A percentile compares a stretch with the other conserved stretches of the same genome.
phyloP scores from a whole-genome alignment of 2,113 vertebrate species.

The Capra hircus region DNA sequence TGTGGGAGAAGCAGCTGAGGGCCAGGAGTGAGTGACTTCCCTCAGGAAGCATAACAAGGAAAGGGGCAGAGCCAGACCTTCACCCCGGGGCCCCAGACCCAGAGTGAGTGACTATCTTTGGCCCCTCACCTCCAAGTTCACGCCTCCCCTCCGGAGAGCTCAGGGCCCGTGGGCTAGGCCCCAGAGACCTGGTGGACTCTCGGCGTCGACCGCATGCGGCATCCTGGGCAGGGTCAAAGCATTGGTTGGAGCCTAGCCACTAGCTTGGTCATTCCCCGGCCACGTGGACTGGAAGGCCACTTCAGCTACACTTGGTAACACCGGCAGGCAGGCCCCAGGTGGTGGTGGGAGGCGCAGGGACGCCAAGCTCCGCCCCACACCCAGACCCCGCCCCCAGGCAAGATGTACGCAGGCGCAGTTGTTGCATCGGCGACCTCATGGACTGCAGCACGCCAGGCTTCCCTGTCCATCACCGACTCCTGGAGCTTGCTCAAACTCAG shows the following conservation, averaged over 20 bases:
- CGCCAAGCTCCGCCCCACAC: rapidly evolving
- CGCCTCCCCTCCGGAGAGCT: neutral
- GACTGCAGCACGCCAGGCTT: neutral
- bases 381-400: rapidly evolving
- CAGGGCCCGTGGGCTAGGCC: neutral
- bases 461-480: neutral
- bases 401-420: rapidly evolving
- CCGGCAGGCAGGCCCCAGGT: rapidly evolving
- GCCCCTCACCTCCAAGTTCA: neutral
- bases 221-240: neutral
- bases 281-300: neutral
- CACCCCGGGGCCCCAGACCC: too few species aligned
- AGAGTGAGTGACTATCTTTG: neutral
- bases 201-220: rapidly evolving
- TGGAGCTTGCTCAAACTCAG: neutral
- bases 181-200: neutral
- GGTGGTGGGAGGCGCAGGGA: rapidly evolving
- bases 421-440: rapidly evolving
- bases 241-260: too few species aligned
- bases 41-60: neutral
- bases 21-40: neutral
- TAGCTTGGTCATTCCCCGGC: neutral
- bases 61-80: neutral
- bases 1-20: neutral
- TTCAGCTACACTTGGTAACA: rapidly evolving